Evolutionary conservation across 2,113 vertebrate species (phyloP).

Genomic region (Protobothrops flavoviridis): DNA sequence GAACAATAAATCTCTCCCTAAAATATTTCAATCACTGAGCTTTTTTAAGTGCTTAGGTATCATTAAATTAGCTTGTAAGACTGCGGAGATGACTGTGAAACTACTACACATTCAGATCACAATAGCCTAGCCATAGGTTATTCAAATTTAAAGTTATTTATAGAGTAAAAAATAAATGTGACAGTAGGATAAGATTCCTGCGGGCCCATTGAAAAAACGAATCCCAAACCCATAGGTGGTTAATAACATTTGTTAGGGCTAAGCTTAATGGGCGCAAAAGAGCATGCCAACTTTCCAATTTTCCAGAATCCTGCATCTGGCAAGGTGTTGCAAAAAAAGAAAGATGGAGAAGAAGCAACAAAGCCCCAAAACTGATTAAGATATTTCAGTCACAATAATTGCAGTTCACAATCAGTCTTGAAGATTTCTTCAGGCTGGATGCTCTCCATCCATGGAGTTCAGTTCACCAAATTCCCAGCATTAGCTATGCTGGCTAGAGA

Average conservation of each 20-base stretch:
- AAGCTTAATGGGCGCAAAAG: neutral
- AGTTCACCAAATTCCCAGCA: neutral
- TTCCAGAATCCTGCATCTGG: neutral
- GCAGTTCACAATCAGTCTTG: neutral
- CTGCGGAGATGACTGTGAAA: neutral
- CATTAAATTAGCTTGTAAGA: neutral
- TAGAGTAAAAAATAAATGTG: neutral
- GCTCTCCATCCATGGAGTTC: neutral
- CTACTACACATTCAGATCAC: neutral
- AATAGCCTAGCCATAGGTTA: neutral
- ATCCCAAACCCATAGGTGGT: neutral
- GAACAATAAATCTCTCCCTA: neutral
- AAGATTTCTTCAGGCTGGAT: neutral
- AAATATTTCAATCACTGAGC: neutral
- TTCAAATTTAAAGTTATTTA: neutral
- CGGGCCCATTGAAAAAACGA: neutral
- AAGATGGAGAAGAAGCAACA: neutral
- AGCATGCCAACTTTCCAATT: neutral
- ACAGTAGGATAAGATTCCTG: rapidly evolving
- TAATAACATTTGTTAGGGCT: neutral
- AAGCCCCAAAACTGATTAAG: neutral
- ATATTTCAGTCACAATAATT: neutral
- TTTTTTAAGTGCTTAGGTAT: rapidly evolving
- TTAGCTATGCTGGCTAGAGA: neutral
- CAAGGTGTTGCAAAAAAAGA: neutral